phyloP scores from a whole-genome alignment of 2,888 invertebrate genomes.

The Pyrrhosoma nymphula region DNA sequence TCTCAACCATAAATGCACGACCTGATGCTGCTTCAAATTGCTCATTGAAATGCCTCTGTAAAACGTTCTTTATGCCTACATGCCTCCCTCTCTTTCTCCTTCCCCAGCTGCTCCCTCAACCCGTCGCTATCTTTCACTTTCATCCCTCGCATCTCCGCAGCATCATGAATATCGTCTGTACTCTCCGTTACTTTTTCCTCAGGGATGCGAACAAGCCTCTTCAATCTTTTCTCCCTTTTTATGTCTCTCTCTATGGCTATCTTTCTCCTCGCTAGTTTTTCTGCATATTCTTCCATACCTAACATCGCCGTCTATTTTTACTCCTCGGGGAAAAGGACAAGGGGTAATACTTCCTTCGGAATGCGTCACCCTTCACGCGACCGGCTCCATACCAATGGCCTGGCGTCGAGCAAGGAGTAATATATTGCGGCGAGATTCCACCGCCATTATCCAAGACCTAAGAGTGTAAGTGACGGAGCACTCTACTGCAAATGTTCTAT shows the following conservation, averaged over 20 bases:
- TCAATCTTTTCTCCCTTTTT: constrained; percentile 26
- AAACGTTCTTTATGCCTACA: too few relatives aligned
- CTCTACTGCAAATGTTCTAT: too few relatives aligned
- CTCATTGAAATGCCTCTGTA: too few relatives aligned
- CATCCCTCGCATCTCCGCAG: background rate
- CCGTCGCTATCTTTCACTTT: background rate
- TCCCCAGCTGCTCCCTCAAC: too few relatives aligned
- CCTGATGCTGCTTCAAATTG: too few relatives aligned
- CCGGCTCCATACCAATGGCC: background rate
- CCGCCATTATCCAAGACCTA: background rate
- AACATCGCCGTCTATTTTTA: background rate
- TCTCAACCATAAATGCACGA: too few relatives aligned
- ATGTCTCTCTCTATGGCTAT: background rate
- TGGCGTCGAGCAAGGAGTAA: background rate
- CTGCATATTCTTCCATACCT: background rate
- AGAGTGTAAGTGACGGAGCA: too few relatives aligned
- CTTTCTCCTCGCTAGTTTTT: background rate
- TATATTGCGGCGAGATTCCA: background rate
- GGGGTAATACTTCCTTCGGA: background rate
- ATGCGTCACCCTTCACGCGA: background rate
- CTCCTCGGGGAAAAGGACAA: background rate
- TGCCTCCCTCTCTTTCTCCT: background rate
- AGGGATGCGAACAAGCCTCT: background rate
- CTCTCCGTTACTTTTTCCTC: constrained; percentile 5
- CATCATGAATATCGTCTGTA: background rate